Base-by-base conservation (phyloP, 2,888 invertebrate genomes). In the Hemicrepidius hirtus region DNA sequence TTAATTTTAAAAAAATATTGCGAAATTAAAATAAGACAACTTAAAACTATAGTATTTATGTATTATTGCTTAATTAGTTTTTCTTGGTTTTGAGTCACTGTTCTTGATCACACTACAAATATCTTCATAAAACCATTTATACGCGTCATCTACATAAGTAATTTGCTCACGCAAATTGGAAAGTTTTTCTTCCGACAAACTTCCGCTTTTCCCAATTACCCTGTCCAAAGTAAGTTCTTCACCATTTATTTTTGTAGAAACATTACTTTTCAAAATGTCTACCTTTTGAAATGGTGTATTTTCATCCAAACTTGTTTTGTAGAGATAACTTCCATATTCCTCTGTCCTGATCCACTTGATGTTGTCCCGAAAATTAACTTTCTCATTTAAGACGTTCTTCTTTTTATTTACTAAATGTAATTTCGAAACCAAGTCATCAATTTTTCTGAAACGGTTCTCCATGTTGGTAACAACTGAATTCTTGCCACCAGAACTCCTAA, bases 281-380 rank as follows among this genome's bases (percentile, higher is more conserved):
- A 44, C 44, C 7, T 44, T 44, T 44, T 44, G 1, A 44, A 44
- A 44, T 16, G 13, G 16, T 16, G 16, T 44, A 7, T 44, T 13
- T 4, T 13, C 16, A 44, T 44, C 44, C 2, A 4, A 44, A 13
- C 13, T 16, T 44, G 2, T 7, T 16, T 44, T 44, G 44, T 44
- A 44, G 1, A 44, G 16, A 16, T 44, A 44, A 44, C 16, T 13
- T 2, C 16, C 13, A 7, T 44, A 44, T 7, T 44, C 16, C 16
- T 44, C 44, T 44, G 16, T 16, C 13, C 44, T 13, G 16, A 44
- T 44, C 44, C 44, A 44, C 7, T 44, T 44, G 44, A 44, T 44
- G 13, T 16, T 7, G 7, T 44, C 44, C 3, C 44, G 2, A 16
- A 44, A 44, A 16, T 2, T 2, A 16, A 44, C 44, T 44, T 7